These are phyloP conservation scores for Pyrgus malvae DNA, from an alignment of 2,888 invertebrate genomes.

Conservation along the genomic window DNA sequence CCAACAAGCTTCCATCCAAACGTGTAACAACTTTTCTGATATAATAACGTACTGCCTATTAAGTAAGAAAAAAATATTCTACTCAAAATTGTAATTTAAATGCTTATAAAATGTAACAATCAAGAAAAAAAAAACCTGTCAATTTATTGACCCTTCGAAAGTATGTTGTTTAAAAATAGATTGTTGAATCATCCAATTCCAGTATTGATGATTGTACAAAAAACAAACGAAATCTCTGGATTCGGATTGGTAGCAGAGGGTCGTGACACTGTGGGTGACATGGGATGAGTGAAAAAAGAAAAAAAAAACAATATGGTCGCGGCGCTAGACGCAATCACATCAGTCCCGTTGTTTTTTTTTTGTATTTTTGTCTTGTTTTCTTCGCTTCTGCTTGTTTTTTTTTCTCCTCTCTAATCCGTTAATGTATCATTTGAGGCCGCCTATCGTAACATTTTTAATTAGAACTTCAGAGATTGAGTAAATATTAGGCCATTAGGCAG, in stretches of 20 bases:
- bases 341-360: neutral
- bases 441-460: neutral
- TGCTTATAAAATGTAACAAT: no score
- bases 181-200: neutral
- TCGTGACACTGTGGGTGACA: slow-evolving; percentile 9
- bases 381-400: neutral
- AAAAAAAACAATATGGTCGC: slow-evolving; percentile 2
- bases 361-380: neutral
- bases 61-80: no score
- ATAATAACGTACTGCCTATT: no score
- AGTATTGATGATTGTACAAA: neutral
- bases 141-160: neutral
- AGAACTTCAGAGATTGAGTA: neutral
- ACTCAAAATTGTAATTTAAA: no score
- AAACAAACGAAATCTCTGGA: neutral
- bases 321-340: slow-evolving; percentile 8
- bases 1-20: no score
- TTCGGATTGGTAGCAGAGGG: neutral
- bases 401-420: slow-evolving; percentile 5
- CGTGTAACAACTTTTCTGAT: no score
- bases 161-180: neutral
- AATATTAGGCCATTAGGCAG: neutral
- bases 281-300: slow-evolving; percentile 4
- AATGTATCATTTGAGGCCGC: neutral
- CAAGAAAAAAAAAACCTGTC: no score